These are phyloP conservation scores for Brachionus angularis DNA, from an alignment of 1,140 invertebrate genomes.

Conservation along the genomic window DNA sequence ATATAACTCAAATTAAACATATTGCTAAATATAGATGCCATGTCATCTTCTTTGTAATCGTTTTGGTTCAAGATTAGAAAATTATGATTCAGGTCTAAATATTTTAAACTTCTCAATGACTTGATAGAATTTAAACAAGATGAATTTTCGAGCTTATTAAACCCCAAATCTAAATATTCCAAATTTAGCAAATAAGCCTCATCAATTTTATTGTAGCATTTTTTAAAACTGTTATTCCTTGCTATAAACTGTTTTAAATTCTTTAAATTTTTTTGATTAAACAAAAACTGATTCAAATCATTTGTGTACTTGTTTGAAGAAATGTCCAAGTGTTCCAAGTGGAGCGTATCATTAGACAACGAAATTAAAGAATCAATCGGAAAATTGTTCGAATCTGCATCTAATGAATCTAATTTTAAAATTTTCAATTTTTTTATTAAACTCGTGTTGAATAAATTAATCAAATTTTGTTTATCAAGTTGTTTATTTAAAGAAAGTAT, in stretches of 20 bases:
- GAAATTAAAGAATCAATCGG: background rate
- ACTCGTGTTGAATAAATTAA: background rate
- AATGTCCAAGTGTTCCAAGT: background rate
- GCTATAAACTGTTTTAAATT: background rate
- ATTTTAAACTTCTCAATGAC: background rate
- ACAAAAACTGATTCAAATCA: constrained; percentile 31
- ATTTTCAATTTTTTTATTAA: background rate
- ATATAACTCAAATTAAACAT: background rate
- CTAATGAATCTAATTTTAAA: too few species aligned
- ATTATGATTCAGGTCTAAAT: constrained; percentile 19
- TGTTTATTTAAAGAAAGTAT: background rate
- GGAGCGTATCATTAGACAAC: background rate
- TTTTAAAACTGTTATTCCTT: too few species aligned
- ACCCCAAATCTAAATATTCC: background rate
- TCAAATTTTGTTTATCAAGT: background rate
- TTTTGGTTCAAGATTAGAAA: background rate
- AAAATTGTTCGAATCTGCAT: background rate
- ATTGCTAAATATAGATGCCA: background rate
- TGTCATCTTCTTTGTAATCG: background rate
- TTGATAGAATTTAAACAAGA: constrained; percentile 14
- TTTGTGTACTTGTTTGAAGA: background rate
- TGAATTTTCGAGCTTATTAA: background rate
- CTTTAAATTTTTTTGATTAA: background rate
- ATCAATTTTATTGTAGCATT: too few species aligned
- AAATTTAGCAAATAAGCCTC: background rate